Conservation (phyloP, 2,113 vertebrate species). For the Halichoerus grypus region DNA sequence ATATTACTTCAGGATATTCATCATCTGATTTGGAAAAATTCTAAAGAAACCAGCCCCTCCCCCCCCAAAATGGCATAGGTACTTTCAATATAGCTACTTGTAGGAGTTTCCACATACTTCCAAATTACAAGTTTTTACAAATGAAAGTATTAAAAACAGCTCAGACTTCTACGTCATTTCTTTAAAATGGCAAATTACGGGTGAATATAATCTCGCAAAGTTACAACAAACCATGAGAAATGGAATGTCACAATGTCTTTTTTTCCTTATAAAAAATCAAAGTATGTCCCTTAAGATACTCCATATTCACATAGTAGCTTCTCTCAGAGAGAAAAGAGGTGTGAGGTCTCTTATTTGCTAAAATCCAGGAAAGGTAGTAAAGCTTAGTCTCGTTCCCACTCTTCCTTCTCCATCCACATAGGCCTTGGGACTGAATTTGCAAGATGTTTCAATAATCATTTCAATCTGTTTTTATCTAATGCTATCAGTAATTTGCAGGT, state of each 20-base stretch:
- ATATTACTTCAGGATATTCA: background rate
- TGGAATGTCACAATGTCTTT: background rate
- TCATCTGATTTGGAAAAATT: slow-evolving; percentile 20
- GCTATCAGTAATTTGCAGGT: background rate
- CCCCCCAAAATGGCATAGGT: background rate
- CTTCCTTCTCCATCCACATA: background rate
- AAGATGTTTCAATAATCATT: background rate
- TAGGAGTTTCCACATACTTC: background rate
- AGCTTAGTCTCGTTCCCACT: too few relatives aligned
- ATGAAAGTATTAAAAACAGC: background rate
- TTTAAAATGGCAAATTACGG: slow-evolving; percentile 9
- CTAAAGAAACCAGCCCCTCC: background rate
- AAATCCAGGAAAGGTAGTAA: background rate
- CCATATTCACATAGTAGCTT: background rate
- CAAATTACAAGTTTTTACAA: background rate
- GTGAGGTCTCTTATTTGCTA: background rate
- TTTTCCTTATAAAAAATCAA: slow-evolving; percentile 37
- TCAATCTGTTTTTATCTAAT: background rate
- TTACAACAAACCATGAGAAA: background rate
- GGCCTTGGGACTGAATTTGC: background rate
- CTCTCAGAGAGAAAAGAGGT: background rate
- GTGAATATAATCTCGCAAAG: background rate
- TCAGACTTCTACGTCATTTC: background rate
- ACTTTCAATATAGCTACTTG: background rate
- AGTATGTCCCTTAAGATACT: background rate